These are phyloP conservation scores for Enteromius trimaculatus DNA, from an alignment of 2,797 vertebrate species.

Conservation along the genomic window DNA sequence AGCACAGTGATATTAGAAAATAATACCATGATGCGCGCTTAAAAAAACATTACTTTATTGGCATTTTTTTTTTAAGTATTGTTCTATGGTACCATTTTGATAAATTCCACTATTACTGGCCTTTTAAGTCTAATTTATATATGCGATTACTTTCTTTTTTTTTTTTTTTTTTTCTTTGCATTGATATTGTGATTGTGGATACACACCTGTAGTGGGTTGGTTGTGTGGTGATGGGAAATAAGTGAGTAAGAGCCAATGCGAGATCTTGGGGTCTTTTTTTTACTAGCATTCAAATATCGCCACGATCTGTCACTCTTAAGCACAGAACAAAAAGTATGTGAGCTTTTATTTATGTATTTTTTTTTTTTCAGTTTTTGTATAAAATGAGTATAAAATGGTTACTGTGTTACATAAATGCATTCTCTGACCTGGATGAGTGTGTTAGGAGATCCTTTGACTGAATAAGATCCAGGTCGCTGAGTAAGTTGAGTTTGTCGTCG, in stretches of 20 bases:
- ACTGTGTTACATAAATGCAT: not conserved
- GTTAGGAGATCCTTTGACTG: constrained; percentile 78
- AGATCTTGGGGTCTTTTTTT: constrained; percentile 54
- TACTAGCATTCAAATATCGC: constrained; percentile 48
- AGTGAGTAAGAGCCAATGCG: constrained; percentile 60
- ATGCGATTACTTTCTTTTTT: not conserved
- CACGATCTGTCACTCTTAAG: constrained; percentile 55
- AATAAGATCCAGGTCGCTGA: constrained; percentile 71
- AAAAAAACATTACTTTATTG: not conserved
- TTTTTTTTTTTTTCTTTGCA: not conserved
- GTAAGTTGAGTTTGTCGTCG: constrained; percentile 64
- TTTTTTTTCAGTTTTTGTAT: not conserved
- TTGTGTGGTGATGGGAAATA: constrained; percentile 47
- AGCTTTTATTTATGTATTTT: not conserved
- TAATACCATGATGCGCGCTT: not conserved
- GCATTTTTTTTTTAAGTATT: not conserved
- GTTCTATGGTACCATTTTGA: not conserved
- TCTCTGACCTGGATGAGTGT: constrained; percentile 73
- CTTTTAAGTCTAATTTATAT: not conserved
- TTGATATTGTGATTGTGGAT: constrained; percentile 14
- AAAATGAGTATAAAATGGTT: not conserved
- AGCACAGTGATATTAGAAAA: not conserved
- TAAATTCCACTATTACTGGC: not conserved
- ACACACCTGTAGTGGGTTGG: constrained; percentile 51
- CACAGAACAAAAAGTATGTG: not conserved